Evolutionary conservation across 2,797 vertebrate genomes (phyloP).

Genomic region (Prunella strophiata): DNA sequence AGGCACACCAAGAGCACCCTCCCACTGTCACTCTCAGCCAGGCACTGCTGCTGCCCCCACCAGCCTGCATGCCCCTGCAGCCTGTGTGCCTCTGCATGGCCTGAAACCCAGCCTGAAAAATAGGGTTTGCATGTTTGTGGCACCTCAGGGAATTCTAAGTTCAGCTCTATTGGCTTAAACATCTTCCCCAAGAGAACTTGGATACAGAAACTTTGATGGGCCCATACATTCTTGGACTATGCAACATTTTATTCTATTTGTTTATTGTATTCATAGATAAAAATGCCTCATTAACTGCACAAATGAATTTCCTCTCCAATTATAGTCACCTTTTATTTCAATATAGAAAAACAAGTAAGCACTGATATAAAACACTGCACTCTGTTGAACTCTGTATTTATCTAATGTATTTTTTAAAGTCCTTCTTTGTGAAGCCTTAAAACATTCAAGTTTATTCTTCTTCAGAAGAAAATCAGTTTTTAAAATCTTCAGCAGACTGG

Average conservation of each 20-base stretch:
- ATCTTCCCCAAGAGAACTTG: background rate
- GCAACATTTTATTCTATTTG: background rate
- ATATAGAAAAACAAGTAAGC: background rate
- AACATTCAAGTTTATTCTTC: background rate
- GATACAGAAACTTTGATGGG: background rate
- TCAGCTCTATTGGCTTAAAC: background rate
- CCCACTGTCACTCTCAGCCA: background rate
- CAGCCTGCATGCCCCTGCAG: background rate
- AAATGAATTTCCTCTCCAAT: constrained; percentile 24
- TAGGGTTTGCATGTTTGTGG: background rate
- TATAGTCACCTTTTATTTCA: constrained; percentile 31
- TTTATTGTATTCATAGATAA: constrained; percentile 30
- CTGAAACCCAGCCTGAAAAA: background rate
- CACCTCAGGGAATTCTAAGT: background rate
- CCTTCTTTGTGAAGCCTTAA: background rate
- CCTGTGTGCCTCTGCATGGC: background rate
- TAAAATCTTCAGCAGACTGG: constrained; percentile 2
- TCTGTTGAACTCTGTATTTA: background rate
- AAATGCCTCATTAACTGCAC: constrained; percentile 1
- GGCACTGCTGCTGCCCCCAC: background rate
- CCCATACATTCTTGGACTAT: accelerated
- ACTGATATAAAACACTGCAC: background rate
- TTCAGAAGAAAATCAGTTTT: constrained; percentile 30
- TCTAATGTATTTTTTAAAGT: constrained; percentile 9
- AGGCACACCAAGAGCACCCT: background rate